These are phyloP conservation scores for Ennomos quercinarius DNA, from an alignment of 2,888 invertebrate genomes.

Conservation along the genomic window DNA sequence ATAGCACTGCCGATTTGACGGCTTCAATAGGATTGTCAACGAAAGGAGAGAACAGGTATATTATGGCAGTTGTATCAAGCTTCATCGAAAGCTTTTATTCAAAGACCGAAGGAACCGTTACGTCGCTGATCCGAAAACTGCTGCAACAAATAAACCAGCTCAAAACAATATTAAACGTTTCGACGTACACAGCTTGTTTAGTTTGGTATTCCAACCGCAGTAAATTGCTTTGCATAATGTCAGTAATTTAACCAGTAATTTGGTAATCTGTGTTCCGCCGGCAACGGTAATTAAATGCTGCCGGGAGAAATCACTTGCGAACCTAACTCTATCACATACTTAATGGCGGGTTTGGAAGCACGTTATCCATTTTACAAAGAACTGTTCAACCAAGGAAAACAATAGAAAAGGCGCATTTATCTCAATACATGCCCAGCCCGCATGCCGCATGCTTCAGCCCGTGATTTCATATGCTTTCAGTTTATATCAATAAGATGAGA, in stretches of 20 bases:
- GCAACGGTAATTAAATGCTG: constrained; percentile 37
- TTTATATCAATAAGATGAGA: too few relatives aligned
- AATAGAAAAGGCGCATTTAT: too few relatives aligned
- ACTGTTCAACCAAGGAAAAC: constrained; percentile 1
- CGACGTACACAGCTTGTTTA: constrained; percentile 26
- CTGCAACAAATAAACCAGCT: constrained; percentile 34
- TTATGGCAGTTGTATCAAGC: too few relatives aligned
- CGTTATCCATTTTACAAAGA: constrained; percentile 20
- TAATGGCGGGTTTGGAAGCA: constrained; percentile 32
- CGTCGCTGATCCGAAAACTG: constrained; percentile 29
- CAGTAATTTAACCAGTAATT: constrained; percentile 36
- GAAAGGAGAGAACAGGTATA: too few relatives aligned
- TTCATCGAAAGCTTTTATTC: too few relatives aligned
- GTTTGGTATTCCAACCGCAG: constrained; percentile 28
- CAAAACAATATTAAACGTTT: constrained; percentile 30
- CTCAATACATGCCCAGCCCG: too few relatives aligned
- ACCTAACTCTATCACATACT: constrained; percentile 38
- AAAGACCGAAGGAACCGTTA: too few relatives aligned
- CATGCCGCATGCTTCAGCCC: too few relatives aligned
- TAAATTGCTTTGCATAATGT: constrained; percentile 35
- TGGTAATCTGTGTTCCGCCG: constrained; percentile 36
- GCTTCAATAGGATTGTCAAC: too few relatives aligned
- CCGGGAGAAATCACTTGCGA: constrained; percentile 37
- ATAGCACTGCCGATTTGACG: too few relatives aligned
- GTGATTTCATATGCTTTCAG: too few relatives aligned